phyloP scores from a whole-genome alignment of 1,140 invertebrate species.

The Eupeodes corollae region DNA sequence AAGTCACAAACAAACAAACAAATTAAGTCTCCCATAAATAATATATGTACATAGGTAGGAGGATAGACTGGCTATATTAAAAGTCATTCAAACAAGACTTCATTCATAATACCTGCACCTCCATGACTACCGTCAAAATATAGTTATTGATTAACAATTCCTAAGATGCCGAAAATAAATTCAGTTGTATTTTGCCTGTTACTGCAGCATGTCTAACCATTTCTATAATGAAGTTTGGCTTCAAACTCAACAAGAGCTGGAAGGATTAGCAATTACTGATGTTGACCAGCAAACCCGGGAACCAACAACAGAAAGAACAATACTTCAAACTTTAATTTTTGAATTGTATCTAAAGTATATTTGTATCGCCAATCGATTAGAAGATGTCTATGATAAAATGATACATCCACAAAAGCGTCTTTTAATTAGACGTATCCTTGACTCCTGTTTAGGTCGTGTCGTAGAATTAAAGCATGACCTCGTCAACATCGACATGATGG shows the following conservation, averaged over 20 bases:
- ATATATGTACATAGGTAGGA: no score
- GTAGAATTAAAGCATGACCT: slow-evolving; percentile 73
- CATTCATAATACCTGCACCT: no score
- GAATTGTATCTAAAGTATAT: slow-evolving; percentile 55
- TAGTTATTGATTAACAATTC: no score
- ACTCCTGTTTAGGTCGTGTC: slow-evolving; percentile 66
- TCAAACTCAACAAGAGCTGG: slow-evolving; percentile 48
- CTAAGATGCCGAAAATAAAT: no score
- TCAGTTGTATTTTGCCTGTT: no score
- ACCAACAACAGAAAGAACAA: slow-evolving; percentile 16
- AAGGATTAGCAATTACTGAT: slow-evolving; percentile 51
- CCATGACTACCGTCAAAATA: no score
- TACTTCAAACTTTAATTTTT: slow-evolving; percentile 25
- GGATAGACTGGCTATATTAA: no score
- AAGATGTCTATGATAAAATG: slow-evolving; percentile 78
- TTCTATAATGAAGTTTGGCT: slow-evolving; percentile 59
- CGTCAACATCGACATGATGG: slow-evolving; percentile 72
- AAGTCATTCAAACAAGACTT: no score
- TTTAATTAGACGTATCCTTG: slow-evolving; percentile 65
- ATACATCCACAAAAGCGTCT: slow-evolving; percentile 85
- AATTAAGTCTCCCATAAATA: no score
- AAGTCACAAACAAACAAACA: no score
- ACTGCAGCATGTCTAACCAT: slow-evolving; percentile 52
- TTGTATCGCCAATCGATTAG: slow-evolving; percentile 59
- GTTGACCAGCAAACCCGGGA: slow-evolving; percentile 46